Evolutionary conservation across 2,888 invertebrate genomes (phyloP), one percentile per base, ranked within the genome.

Genomic region (Eristalis arbustorum): DNA sequence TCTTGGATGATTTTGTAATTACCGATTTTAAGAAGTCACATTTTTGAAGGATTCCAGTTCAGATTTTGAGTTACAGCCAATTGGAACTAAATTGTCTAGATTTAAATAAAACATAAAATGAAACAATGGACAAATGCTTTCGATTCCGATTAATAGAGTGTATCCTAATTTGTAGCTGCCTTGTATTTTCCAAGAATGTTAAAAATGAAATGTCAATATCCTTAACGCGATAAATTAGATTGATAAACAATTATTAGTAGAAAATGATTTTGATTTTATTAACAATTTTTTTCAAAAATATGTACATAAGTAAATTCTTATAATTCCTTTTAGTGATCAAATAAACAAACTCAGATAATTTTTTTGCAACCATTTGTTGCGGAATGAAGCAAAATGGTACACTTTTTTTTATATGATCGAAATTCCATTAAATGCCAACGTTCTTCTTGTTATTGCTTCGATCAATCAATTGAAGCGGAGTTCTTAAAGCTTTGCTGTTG

Each of bases 51-150:
- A 13, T 72, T 37, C 68, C 80, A 67, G 76, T 80, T 84, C 37
- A 22, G 37, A 63, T 68, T 68, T 69, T 62, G 61, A 62, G 63
- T 80, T 80, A 76, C 61, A 37, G 68, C 72, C 84, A 84, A 84
- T 81, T 68, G 56, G 76, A 73, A 81, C 18, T 73, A 37, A 81
- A 73, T 77, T 84, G 81, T 84, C 80, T 84, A 69, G 23, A 77
- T 77, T 84, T 71, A 49, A 68, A 84, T 59, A 84, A 73, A 81
- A 72, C 59, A 56, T 28, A 57, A 40, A 64, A 68, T 61, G 68
- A 80, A 76, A 79, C 34, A 62, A 23, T 67, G 34, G 42, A 42
- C 23, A 72, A 56, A 71, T 37, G 49, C 31, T 67, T 37, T 75
- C 28, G 40, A 66, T 79, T 61, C 66, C 59, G 49, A 69, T 66